phyloP scores from a whole-genome alignment of 2,888 invertebrate genomes.

The Argyresthia albistria region DNA sequence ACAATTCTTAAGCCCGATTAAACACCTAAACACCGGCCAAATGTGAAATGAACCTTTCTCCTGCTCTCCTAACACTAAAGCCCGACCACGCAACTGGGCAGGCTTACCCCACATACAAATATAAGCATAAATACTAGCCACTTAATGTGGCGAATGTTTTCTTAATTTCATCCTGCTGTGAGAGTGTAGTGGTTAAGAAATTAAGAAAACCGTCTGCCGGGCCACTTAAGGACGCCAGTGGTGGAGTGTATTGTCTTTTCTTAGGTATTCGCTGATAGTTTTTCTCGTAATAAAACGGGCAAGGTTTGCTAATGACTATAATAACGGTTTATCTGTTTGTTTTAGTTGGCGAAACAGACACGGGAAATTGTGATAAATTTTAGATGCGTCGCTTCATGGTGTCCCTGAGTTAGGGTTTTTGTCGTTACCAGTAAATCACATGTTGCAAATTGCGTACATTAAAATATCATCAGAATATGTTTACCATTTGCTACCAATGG shows the following conservation, averaged over 20 bases:
- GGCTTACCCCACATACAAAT: conserved; percentile 24
- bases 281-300: conserved; percentile 59
- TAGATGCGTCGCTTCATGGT: not conserved
- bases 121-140: conserved; percentile 37
- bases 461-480: conserved; percentile 8
- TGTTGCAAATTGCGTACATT: conserved; percentile 1
- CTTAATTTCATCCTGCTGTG: conserved; percentile 68
- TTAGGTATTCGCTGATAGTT: conserved; percentile 34
- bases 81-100: conserved; percentile 18
- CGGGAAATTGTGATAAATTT: no score
- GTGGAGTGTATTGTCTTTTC: conserved; percentile 49
- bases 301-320: conserved; percentile 52
- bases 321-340: conserved; percentile 29
- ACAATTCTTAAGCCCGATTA: conserved; percentile 5
- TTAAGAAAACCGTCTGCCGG: conserved; percentile 61
- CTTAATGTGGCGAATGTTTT: conserved; percentile 63
- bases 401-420: conserved; percentile 1
- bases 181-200: conserved; percentile 60
- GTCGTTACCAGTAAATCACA: not conserved
- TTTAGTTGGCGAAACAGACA: conserved; percentile 5
- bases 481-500: conserved; percentile 7
- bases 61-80: not conserved
- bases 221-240: conserved; percentile 51
- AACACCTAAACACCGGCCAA: conserved; percentile 4
- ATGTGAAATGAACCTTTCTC: not conserved